A percentile compares a stretch with the other conserved stretches of the same genome.
These are phyloP conservation scores for Todiramphus chloris DNA, from an alignment of 2,113 vertebrate genomes.

Conservation along the genomic window DNA sequence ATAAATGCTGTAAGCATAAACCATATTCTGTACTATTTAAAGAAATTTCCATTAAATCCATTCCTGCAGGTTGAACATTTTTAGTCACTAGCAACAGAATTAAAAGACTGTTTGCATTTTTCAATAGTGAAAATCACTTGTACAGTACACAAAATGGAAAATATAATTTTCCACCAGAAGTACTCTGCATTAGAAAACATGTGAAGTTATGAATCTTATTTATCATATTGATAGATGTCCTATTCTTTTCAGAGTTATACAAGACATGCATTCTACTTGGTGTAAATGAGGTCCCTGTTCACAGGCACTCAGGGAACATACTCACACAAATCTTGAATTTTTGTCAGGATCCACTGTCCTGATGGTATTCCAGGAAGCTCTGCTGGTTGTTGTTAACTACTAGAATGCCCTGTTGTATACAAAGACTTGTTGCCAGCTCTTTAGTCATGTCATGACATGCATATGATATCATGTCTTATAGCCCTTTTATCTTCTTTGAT, in stretches of 20 bases:
- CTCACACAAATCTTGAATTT: not conserved
- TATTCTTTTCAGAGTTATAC: not conserved
- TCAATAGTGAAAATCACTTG: not conserved
- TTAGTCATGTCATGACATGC: not conserved
- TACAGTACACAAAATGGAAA: not conserved
- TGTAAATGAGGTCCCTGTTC: not conserved
- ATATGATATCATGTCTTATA: not conserved
- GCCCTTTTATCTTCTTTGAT: not conserved
- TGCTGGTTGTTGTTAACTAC: not conserved
- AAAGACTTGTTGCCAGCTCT: not conserved
- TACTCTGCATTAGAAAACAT: not conserved
- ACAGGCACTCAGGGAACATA: not conserved
- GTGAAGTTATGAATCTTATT: not conserved
- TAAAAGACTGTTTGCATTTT: not conserved
- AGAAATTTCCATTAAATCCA: not conserved
- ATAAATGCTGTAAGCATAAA: not conserved
- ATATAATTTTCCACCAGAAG: not conserved
- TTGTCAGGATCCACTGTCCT: not conserved
- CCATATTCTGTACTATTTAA: not conserved
- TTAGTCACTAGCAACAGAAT: too few species aligned
- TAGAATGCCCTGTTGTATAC: not conserved
- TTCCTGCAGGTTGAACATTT: not conserved
- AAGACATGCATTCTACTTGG: accelerated
- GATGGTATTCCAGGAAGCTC: not conserved
- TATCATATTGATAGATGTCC: not conserved